Conservation (phyloP, 2,113 vertebrate genomes). For the Nothobranchius furzeri region DNA sequence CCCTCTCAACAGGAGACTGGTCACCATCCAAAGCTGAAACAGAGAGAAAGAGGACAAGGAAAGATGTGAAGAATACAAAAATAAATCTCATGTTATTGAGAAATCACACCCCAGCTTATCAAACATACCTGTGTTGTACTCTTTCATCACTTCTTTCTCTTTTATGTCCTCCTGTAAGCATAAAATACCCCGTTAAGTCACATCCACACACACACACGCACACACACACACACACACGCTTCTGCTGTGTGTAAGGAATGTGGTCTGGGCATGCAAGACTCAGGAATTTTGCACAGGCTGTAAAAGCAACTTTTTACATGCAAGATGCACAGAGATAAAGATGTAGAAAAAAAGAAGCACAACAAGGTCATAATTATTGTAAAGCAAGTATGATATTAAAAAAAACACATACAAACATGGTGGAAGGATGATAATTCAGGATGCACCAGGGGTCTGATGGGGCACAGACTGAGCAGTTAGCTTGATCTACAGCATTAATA, state of each 20-base stretch:
- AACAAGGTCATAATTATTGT: conserved; percentile 29
- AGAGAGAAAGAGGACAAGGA: conserved; percentile 18
- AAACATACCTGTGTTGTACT: conserved; percentile 68
- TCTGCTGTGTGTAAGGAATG: conserved; percentile 64
- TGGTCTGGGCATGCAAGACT: conserved; percentile 64
- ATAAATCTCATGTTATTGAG: conserved; percentile 1
- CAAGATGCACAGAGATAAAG: conserved; percentile 32
- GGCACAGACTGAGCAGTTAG: conserved; percentile 31
- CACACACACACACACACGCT: conserved; percentile 18
- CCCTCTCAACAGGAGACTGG: conserved; percentile 46
- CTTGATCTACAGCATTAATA: conserved; percentile 54
- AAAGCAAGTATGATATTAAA: conserved; percentile 10
- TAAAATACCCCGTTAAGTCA: conserved; percentile 63
- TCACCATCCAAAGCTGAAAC: conserved; percentile 68
- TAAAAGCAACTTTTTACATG: conserved; percentile 33
- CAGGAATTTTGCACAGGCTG: conserved; percentile 52
- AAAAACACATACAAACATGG: conserved; percentile 13
- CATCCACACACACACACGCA: conserved; percentile 13
- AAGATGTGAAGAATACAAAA: conserved; percentile 16
- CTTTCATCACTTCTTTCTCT: conserved; percentile 53
- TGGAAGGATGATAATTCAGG: conserved; percentile 16
- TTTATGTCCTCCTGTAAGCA: conserved; percentile 72
- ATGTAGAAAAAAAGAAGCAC: conserved; percentile 12
- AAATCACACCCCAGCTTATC: background rate
- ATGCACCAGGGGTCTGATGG: conserved; percentile 26